Base-by-base conservation (phyloP, 1,140 invertebrate species). In the Phthorimaea operculella region DNA sequence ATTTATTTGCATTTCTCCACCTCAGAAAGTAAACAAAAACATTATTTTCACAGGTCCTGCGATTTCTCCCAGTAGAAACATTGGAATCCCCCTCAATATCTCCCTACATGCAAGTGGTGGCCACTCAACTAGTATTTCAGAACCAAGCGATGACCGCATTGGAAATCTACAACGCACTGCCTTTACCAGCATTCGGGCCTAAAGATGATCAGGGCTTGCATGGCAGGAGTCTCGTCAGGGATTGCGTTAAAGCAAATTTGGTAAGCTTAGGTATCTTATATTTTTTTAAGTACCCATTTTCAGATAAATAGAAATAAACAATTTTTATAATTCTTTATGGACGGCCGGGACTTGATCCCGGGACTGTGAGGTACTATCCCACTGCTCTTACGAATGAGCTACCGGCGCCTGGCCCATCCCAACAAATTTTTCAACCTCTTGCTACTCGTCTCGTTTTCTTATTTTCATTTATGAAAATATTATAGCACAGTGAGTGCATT, bases 231-330 rank as follows among this genome's bases (percentile, higher is more conserved):
- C 66, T 87, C 14, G 74, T 87, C 11, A 70, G 82, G 44, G 84
- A 86, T 58, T 85, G 82, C 68, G 78, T 86, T 11, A 86, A 85
- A 55, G 76, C 82, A 52, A 68, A 72, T n/a, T 64, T 81, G 58
- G 83, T 85, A 63, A 67, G 73, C 71, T 52, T n/a, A n/a, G n/a
- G n/a, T n/a, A n/a, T n/a, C n/a, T n/a, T n/a, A n/a, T n/a, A n/a
- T n/a, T 52, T 18, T 33, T 21, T 45, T 60, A 45, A 57, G n/a
- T 44, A 18, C 10, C 12, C 34, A 36, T 7, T 36, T 36, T 36
- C 12, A 36, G 7, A n/a, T n/a, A n/a, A n/a, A n/a, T n/a, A n/a
- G n/a, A n/a, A n/a, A n/a, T n/a, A n/a, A n/a, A n/a, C n/a, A n/a
- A n/a, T n/a, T n/a, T n/a, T n/a, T 36, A 8, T 12, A 36, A 36